Conservation (phyloP, 2,888 invertebrate genomes). For the Ophioninae sp. region DNA sequence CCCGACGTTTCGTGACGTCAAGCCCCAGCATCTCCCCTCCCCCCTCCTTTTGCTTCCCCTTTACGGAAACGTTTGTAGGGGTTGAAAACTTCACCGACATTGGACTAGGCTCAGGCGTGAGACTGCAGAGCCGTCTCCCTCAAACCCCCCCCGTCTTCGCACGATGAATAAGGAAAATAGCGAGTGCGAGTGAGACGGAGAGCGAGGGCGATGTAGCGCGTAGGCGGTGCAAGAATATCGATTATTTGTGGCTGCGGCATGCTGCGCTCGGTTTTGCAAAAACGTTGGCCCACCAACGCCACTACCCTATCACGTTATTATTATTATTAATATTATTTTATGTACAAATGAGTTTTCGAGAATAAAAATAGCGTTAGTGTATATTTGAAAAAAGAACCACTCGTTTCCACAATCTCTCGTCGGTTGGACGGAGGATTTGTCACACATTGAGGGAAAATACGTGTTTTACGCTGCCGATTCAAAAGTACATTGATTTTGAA, state of each 20-base stretch:
- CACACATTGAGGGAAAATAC: too few species aligned
- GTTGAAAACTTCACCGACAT: slow-evolving; percentile 47
- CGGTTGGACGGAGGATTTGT: too few species aligned
- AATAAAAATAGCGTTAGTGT: too few species aligned
- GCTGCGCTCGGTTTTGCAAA: slow-evolving; percentile 63
- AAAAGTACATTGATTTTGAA: too few species aligned
- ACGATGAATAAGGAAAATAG: background rate
- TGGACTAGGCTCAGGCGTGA: slow-evolving; percentile 41
- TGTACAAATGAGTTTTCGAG: background rate
- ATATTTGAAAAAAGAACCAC: too few species aligned
- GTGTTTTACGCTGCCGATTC: too few species aligned
- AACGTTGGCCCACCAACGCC: slow-evolving; percentile 51
- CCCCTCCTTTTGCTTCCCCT: background rate
- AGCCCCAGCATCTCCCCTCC: background rate
- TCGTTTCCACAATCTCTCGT: too few species aligned
- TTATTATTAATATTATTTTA: background rate
- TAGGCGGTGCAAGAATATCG: slow-evolving; percentile 75
- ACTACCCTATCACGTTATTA: slow-evolving; percentile 9
- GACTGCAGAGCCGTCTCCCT: slow-evolving; percentile 37
- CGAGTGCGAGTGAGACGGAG: background rate
- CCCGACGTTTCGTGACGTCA: background rate
- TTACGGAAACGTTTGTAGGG: slow-evolving; percentile 17
- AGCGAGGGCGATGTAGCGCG: slow-evolving; percentile 58
- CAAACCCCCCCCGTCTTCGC: slow-evolving; percentile 4
- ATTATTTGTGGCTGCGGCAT: slow-evolving; percentile 74